Conservation (phyloP, 2,888 invertebrate species). For the Eudemis profundana region DNA sequence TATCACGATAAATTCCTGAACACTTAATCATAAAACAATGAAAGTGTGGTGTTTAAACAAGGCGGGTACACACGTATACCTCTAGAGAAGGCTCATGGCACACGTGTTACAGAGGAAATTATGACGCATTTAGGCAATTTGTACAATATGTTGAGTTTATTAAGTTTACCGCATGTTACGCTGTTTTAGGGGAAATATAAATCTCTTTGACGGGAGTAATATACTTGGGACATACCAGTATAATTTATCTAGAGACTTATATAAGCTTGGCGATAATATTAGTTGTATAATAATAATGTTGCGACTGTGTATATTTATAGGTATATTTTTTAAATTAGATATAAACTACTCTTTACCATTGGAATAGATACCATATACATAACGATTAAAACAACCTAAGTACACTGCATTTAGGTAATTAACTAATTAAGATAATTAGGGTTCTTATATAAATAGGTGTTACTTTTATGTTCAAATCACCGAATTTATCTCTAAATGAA, state of each 20-base stretch:
- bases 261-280: slow-evolving; percentile 7
- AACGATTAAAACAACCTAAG: too few species aligned
- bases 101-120: slow-evolving; percentile 39
- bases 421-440: too few species aligned
- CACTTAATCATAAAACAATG: not conserved
- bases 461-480: too few species aligned
- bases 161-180: slow-evolving; percentile 40
- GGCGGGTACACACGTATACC: not conserved
- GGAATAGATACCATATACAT: too few species aligned
- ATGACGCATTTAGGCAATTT: slow-evolving; percentile 42
- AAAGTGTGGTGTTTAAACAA: slow-evolving; percentile 1
- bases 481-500: too few species aligned
- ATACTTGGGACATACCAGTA: slow-evolving; percentile 17
- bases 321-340: not conserved
- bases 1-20: not conserved
- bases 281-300: too few species aligned
- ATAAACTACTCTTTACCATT: not conserved
- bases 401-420: too few species aligned
- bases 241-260: not conserved
- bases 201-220: slow-evolving; percentile 29
- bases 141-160: slow-evolving; percentile 40
- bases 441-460: too few species aligned
- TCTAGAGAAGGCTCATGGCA: slow-evolving; percentile 20
- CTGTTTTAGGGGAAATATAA: slow-evolving; percentile 32
- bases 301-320: not conserved